phyloP scores from a whole-genome alignment of 1,140 invertebrate species.

The Scaptomyza hsui region DNA sequence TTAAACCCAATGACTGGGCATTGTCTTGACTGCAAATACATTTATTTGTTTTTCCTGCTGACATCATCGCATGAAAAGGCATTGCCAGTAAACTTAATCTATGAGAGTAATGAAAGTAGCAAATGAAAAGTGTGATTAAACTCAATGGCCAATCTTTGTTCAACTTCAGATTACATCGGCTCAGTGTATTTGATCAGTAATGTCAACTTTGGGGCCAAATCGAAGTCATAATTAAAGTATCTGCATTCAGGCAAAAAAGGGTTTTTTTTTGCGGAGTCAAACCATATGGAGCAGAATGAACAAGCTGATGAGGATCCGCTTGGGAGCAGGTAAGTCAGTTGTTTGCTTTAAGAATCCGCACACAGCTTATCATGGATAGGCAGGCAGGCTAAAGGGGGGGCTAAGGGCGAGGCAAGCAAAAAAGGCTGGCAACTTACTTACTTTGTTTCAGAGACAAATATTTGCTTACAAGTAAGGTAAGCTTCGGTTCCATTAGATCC shows the following conservation, averaged over 20 bases:
- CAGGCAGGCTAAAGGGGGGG: background rate
- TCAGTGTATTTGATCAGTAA: background rate
- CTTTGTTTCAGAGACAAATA: conserved; percentile 77
- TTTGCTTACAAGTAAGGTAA: conserved; percentile 80
- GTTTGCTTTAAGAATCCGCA: conserved; percentile 78
- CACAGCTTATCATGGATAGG: conserved; percentile 66
- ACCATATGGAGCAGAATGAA: background rate
- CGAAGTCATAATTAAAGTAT: background rate
- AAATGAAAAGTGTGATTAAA: background rate
- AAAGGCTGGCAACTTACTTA: conserved; percentile 48
- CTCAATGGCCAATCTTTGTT: background rate
- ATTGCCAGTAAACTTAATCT: background rate
- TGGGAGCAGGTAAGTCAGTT: conserved; percentile 50
- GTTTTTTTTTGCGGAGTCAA: conserved; percentile 7
- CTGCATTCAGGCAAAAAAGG: conserved; percentile 6
- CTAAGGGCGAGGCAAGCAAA: conserved; percentile 2
- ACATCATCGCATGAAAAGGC: conserved; percentile 6
- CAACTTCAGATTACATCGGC: background rate
- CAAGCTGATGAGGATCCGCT: conserved; percentile 2
- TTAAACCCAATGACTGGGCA: conserved; percentile 8
- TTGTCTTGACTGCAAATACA: conserved; percentile 11
- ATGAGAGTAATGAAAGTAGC: background rate
- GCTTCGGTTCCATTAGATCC: conserved; percentile 77
- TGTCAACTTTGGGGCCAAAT: background rate
- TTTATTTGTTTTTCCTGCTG: conserved; percentile 26